These are phyloP conservation scores for Tigriopus japonicus DNA, from an alignment of 1,140 invertebrate genomes.

Conservation along the genomic window DNA sequence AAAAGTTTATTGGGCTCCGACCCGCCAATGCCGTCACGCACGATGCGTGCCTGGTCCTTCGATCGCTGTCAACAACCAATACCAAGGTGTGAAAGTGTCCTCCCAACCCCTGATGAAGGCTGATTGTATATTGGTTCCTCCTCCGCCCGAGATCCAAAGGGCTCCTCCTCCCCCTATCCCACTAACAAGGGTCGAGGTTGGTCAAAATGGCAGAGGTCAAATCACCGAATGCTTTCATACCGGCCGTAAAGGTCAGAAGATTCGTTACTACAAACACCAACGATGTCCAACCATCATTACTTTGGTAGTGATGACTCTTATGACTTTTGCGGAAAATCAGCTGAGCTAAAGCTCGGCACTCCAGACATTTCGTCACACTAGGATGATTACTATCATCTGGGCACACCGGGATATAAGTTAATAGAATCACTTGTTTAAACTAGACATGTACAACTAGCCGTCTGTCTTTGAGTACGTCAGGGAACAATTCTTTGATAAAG, in stretches of 20 bases:
- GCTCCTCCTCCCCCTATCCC: neutral
- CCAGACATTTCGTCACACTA: conserved; percentile 12
- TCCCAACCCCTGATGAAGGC: neutral
- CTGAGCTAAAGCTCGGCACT: neutral
- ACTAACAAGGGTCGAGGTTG: conserved; percentile 10
- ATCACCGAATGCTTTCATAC: neutral
- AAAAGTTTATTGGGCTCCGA: neutral
- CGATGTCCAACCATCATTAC: neutral
- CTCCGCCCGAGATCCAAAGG: neutral
- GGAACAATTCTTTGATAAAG: neutral
- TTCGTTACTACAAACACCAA: neutral
- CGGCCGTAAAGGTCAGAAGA: neutral
- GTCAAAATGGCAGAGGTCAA: conserved; percentile 12
- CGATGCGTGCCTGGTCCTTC: neutral
- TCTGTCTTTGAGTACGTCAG: neutral
- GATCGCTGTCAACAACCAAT: neutral
- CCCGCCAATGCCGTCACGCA: neutral
- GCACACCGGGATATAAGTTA: neutral
- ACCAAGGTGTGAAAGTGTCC: neutral
- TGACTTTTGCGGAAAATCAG: neutral
- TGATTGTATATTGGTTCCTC: no score
- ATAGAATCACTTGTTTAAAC: neutral
- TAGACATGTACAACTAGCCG: neutral
- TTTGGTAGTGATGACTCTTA: neutral
- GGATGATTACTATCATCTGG: conserved; percentile 10